Evolutionary conservation across 1,140 invertebrate species (phyloP), one percentile per base, ranked within the genome.

Genomic region (Pseudachorutes palmiensis): DNA sequence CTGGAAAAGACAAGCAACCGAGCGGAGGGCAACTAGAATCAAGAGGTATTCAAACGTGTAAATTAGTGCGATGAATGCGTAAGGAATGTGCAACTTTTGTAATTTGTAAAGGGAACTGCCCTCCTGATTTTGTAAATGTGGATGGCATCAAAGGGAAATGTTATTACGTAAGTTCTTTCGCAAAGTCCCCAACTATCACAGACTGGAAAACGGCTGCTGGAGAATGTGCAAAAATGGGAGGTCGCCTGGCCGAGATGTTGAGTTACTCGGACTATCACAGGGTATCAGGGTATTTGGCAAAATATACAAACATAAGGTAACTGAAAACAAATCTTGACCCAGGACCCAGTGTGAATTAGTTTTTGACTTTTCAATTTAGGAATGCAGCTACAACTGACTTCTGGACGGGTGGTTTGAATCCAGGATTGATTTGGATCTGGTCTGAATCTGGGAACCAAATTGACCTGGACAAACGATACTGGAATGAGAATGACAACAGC

Each of bases 401-500:
- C 31, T 74, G 72, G 72, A 71, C 68, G 3, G 72, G 72, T 22
- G 72, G 72, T 22, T 59, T 74, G 2, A 74, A 74, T 55, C 72
- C 72, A 2, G 72, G 72, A 9, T 49, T 74, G 28, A 74, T 74
- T 64, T 74, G 72, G 72, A 71, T 74, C 30, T 74, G 72, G 72
- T 65, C 72, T 19, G 72, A 71, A 29, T 74, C 72, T 29, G 72
- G 70, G 1, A 70, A 74, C 26, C 67, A 70, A 58, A 70, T 74
- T 9, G 70, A 71, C 16, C 33, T 71, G 66, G 70, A 74, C 32
- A 59, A 67, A 49, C 1, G 70, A 58, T 74, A 70, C 62, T 74
- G 72, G 72, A 74, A 74, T 67, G 72, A 74, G 9, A 74, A 74
- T 57, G 72, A 74, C 30, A 74, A 74, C 59, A 63, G 45, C n/a